Evolutionary conservation across 2,113 vertebrate species (phyloP), one percentile per base, ranked within the genome.

Genomic region (Sinocyclocheilus grahami): DNA sequence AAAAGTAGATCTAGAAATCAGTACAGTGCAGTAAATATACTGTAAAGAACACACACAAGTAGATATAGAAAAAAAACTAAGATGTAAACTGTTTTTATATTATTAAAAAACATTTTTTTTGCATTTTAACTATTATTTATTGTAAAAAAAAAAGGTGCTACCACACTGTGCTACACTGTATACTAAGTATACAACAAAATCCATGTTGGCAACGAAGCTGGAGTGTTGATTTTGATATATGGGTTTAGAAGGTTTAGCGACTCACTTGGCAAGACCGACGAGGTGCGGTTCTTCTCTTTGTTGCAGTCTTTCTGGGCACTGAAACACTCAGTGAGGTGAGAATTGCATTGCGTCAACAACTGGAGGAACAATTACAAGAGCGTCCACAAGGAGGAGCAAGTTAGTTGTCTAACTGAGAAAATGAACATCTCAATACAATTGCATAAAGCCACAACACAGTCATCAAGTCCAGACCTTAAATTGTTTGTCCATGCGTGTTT

Each of bases 231-330:
- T 62, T 46, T 80, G 78, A 62, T 80, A 18, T 4, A 69, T 69
- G n/a, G 16, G 16, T 51, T n/a, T 83, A 4, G 48, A 72, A n/a
- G 81, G 20, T 72, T 84, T 39, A 39, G 67, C 3, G 33, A 94
- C 97, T 97, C 95, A 99, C 98, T 97, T 11, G 98, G 98, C 93
- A 99, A 97, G 4, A 99, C 98, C 5, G 97, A 98, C 90, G 98
- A 99, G 92, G 98, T 99, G 89, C 98, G 96, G 95, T 99, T 99
- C 95, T 99, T 99, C 90, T 98, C 98, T 95, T 99, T 99, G 96
- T 99, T 99, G 92, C 97, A 97, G 89, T 99, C 97, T 91, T 99
- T 99, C 93, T 98, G 97, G 89, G 97, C 97, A 79, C 97, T 99
- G 89, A 99, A 98, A 94, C 97, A 99, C 90, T 99, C 97, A 89